Evolutionary conservation across 2,797 vertebrate species (phyloP).

Genomic region (Phataginus tricuspis): DNA sequence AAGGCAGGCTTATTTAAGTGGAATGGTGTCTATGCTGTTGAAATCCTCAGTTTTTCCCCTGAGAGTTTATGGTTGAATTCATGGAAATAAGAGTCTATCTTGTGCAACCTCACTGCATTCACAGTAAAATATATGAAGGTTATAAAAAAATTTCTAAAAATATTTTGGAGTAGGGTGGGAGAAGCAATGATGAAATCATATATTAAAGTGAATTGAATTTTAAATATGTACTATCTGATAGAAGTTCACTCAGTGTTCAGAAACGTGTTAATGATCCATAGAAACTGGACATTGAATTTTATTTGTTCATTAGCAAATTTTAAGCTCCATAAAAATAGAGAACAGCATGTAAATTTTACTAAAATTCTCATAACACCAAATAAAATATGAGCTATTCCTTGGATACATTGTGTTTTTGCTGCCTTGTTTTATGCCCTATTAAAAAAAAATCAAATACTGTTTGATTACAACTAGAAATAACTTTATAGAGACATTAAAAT

Average conservation of each 20-base stretch:
- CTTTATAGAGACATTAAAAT: constrained; percentile 33
- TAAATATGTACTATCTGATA: neutral
- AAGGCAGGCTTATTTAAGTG: neutral
- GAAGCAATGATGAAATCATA: neutral
- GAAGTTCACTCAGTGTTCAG: neutral
- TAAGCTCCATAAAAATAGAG: constrained; percentile 36
- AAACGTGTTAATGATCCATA: neutral
- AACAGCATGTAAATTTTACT: neutral
- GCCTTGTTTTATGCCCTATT: neutral
- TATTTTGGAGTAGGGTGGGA: neutral
- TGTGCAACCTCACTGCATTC: neutral
- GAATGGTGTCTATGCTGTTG: neutral
- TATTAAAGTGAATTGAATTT: neutral
- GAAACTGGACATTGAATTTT: constrained; percentile 17
- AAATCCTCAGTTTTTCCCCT: neutral
- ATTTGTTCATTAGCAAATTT: neutral
- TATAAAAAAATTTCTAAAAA: neutral
- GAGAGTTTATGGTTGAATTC: neutral
- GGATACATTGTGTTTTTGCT: neutral
- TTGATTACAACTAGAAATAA: constrained; percentile 36
- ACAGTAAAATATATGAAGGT: constrained; percentile 20
- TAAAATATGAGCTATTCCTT: neutral
- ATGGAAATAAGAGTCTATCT: constrained; percentile 14
- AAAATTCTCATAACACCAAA: neutral
- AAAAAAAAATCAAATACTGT: neutral